phyloP scores from a whole-genome alignment of 2,888 invertebrate species.

The Lypha dubia region DNA sequence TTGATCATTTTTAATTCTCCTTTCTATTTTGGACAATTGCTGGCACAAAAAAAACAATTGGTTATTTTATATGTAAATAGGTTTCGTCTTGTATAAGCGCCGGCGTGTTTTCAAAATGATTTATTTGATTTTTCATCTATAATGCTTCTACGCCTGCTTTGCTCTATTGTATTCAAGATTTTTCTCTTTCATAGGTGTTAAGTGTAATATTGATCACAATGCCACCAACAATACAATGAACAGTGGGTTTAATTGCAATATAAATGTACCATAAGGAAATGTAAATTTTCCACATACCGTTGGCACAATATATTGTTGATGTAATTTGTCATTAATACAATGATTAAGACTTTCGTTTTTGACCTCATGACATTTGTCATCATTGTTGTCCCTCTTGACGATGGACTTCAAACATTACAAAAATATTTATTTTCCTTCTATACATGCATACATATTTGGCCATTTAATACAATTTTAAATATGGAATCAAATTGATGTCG shows the following conservation, averaged over 20 bases:
- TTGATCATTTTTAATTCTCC: neutral
- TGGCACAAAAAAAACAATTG: neutral
- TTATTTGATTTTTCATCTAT: slow-evolving; percentile 36
- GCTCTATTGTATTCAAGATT: slow-evolving; percentile 2
- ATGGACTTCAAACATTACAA: no score
- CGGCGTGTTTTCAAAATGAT: slow-evolving; percentile 39
- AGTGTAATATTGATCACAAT: neutral
- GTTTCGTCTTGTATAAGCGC: slow-evolving; percentile 23
- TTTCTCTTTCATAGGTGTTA: neutral
- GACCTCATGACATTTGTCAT: no score
- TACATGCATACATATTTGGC: no score
- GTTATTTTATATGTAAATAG: neutral
- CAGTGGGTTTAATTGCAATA: neutral
- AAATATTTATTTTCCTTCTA: no score
- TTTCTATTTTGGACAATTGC: slow-evolving; percentile 11
- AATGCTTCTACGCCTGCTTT: slow-evolving; percentile 4
- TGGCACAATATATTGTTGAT: no score
- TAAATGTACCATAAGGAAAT: no score
- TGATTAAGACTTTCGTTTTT: no score
- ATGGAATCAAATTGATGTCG: no score
- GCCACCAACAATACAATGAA: neutral
- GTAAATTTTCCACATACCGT: no score
- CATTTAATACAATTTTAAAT: no score
- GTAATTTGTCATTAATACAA: no score
- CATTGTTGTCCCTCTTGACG: no score